These are phyloP conservation scores for Drosophila vallismaia DNA, from an alignment of 2,888 invertebrate species.

Conservation along the genomic window DNA sequence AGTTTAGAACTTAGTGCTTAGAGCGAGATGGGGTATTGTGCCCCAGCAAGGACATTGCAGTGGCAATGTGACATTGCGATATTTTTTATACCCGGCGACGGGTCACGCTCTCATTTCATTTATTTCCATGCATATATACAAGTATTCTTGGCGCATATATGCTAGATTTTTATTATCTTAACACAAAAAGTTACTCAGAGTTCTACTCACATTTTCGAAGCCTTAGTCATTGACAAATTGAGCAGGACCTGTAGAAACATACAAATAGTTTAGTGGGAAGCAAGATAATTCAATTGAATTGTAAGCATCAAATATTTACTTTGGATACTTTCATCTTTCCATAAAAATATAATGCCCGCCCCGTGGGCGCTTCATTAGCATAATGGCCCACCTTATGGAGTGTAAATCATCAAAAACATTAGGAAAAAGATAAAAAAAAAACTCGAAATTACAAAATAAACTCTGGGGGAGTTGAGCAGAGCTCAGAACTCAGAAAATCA, in stretches of 20 bases:
- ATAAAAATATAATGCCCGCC: slow-evolving; percentile 11
- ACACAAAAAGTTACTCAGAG: too few species aligned
- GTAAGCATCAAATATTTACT: not conserved
- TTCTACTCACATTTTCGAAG: too few species aligned
- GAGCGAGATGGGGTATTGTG: slow-evolving; percentile 14
- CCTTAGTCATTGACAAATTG: too few species aligned
- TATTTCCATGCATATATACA: slow-evolving; percentile 43
- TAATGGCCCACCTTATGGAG: slow-evolving; percentile 44
- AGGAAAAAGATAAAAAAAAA: slow-evolving; percentile 3
- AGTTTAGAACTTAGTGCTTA: not conserved
- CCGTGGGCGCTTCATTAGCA: slow-evolving; percentile 39
- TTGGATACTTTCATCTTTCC: slow-evolving; percentile 8
- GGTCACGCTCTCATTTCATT: slow-evolving; percentile 49
- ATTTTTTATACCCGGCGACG: slow-evolving; percentile 26
- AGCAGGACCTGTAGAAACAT: not conserved
- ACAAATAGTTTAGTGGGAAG: not conserved
- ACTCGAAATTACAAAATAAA: not conserved
- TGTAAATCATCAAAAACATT: slow-evolving; percentile 43
- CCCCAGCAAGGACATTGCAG: slow-evolving; percentile 67
- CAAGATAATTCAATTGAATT: not conserved
- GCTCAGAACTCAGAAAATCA: slow-evolving; percentile 11
- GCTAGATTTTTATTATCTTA: too few species aligned
- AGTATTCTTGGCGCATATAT: too few species aligned
- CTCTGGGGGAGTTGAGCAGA: not conserved
- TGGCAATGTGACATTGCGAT: slow-evolving; percentile 40